Percentiles rank a stretch among this genome's conserved stretches.
Conservation (phyloP, 2,113 vertebrate genomes). For the Pelmatolapia mariae region DNA sequence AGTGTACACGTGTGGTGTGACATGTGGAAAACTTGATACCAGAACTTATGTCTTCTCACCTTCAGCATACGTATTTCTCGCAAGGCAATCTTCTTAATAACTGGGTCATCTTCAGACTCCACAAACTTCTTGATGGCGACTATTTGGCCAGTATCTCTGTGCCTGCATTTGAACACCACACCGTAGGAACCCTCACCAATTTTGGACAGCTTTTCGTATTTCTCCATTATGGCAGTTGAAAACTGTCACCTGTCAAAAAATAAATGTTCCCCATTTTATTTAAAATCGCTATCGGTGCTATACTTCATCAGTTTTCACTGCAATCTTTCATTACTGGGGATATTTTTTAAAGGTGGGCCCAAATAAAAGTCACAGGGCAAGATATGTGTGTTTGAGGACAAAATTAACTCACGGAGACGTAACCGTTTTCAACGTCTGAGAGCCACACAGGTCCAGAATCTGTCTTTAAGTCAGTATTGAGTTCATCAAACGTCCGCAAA, state of each 20-base stretch:
- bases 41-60: constrained; percentile 54
- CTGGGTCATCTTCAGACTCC: constrained; percentile 83
- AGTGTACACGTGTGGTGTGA: neutral
- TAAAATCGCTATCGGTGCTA: neutral
- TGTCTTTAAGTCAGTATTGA: neutral
- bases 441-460: neutral
- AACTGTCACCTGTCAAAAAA: neutral
- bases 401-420: neutral
- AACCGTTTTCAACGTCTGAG: neutral
- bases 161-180: constrained; percentile 84
- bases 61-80: constrained; percentile 84
- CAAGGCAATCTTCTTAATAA: constrained; percentile 84
- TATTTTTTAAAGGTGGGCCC: neutral
- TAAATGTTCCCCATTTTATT: neutral
- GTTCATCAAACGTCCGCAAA: neutral
- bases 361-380: neutral
- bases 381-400: neutral
- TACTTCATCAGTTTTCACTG: neutral
- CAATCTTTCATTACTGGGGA: neutral
- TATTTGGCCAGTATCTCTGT: constrained; percentile 79
- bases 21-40: neutral
- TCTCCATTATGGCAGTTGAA: constrained; percentile 72
- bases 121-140: constrained; percentile 87
- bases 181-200: constrained; percentile 87
- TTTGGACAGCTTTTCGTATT: constrained; percentile 83